Conservation (phyloP, 2,888 invertebrate species). For the Torymus auratus region DNA sequence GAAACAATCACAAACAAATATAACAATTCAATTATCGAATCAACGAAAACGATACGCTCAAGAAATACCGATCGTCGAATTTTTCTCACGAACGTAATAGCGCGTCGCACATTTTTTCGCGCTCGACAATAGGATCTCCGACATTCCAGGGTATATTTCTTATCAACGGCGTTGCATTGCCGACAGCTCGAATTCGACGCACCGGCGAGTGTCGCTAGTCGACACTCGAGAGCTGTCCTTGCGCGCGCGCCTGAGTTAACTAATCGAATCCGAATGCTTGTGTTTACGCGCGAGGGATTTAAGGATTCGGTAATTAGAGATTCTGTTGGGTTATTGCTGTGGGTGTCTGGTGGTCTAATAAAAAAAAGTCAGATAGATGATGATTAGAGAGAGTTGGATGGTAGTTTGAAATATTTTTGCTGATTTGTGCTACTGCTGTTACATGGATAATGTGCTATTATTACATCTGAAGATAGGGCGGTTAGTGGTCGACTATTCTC, state of each 20-base stretch:
- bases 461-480: no score
- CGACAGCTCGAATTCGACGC: conserved; percentile 53
- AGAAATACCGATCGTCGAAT: conserved; percentile 22
- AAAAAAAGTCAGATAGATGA: background rate
- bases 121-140: conserved; percentile 39
- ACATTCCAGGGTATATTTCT: conserved; percentile 39
- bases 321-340: conserved; percentile 19
- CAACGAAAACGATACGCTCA: background rate
- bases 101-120: background rate
- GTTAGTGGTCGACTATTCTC: no score
- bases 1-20: no score
- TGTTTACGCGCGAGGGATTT: background rate
- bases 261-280: conserved; percentile 5
- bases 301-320: conserved; percentile 35
- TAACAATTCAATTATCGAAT: no score
- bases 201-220: conserved; percentile 9
- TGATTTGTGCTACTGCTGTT: no score
- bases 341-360: background rate
- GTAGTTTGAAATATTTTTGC: no score
- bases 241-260: conserved; percentile 17
- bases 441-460: no score
- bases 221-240: conserved; percentile 45
- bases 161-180: conserved; percentile 20
- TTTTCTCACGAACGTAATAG: conserved; percentile 27
- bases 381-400: background rate